Percentiles rank a stretch among this genome's conserved stretches.
Conservation (phyloP, 2,797 vertebrate species). For the Eurystomus glaucurus region DNA sequence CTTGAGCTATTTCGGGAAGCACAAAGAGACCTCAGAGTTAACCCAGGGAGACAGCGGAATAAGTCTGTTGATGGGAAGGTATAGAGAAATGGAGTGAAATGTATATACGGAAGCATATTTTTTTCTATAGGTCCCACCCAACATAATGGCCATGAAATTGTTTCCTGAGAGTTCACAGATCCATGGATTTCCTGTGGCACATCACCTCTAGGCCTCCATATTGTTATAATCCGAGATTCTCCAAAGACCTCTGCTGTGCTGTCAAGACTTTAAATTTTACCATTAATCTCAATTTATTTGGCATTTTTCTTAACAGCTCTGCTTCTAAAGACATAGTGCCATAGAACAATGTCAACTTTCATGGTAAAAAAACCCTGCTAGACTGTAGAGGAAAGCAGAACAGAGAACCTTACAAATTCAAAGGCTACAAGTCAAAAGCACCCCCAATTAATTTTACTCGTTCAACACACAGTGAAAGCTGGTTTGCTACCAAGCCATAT, state of each 20-base stretch:
- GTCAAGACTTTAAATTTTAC: not conserved
- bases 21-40: not conserved
- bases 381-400: slow-evolving; percentile 8
- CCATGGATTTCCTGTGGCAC: not conserved
- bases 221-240: not conserved
- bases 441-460: slow-evolving; percentile 27
- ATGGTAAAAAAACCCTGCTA: not conserved
- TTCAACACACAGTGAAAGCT: not conserved
- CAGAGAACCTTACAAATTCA: slow-evolving; percentile 42
- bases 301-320: slow-evolving; percentile 1
- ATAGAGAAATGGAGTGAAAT: not conserved
- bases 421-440: slow-evolving; percentile 52
- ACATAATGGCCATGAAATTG: not conserved
- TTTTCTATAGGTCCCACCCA: not conserved
- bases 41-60: not conserved
- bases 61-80: not conserved
- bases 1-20: not conserved
- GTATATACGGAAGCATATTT: not conserved
- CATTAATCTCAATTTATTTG: slow-evolving; percentile 21
- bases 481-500: not conserved
- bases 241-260: not conserved
- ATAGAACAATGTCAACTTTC: not conserved
- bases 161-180: not conserved
- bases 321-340: not conserved
- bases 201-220: not conserved